Percentiles rank a stretch among this genome's conserved stretches.
phyloP scores from a whole-genome alignment of 2,888 invertebrate species.

The Antheraea yamamai region DNA sequence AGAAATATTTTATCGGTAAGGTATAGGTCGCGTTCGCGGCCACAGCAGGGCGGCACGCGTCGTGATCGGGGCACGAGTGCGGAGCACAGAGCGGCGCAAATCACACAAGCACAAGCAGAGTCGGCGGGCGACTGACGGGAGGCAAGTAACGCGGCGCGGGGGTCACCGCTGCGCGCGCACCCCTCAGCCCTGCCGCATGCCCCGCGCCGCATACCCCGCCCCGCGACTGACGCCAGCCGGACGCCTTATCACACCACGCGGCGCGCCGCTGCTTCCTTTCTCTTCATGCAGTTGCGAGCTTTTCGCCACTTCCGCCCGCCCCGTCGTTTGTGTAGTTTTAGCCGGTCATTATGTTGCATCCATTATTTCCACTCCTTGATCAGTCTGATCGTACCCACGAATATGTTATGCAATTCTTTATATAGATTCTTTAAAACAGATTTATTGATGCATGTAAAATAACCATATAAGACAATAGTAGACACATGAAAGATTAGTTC shows the following conservation, averaged over 20 bases:
- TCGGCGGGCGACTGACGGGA: constrained; percentile 83
- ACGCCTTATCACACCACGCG: constrained; percentile 78
- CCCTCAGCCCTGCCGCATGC: constrained; percentile 60
- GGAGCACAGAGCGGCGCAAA: constrained; percentile 81
- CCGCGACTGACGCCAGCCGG: constrained; percentile 70
- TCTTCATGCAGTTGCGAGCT: constrained; percentile 80
- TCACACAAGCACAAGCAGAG: constrained; percentile 82
- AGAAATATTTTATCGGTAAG: constrained; percentile 81
- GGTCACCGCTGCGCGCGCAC: constrained; percentile 76
- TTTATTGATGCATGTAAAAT: background rate
- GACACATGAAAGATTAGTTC: constrained; percentile 6
- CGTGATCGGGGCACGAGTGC: constrained; percentile 81
- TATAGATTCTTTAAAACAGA: background rate
- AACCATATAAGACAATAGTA: background rate
- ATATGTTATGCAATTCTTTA: background rate
- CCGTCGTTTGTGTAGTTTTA: constrained; percentile 69
- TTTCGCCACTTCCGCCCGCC: constrained; percentile 80
- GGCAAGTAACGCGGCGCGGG: constrained; percentile 72
- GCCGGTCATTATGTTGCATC: constrained; percentile 67
- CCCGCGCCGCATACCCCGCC: constrained; percentile 48
- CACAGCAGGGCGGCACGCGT: constrained; percentile 81
- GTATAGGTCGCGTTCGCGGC: constrained; percentile 84
- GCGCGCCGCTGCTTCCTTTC: constrained; percentile 79
- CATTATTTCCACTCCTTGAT: constrained; percentile 54
- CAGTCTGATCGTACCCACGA: constrained; percentile 19